Evolutionary conservation across 1,140 invertebrate species (phyloP), one percentile per base, ranked within the genome.

Genomic region (Whitmania pigra): DNA sequence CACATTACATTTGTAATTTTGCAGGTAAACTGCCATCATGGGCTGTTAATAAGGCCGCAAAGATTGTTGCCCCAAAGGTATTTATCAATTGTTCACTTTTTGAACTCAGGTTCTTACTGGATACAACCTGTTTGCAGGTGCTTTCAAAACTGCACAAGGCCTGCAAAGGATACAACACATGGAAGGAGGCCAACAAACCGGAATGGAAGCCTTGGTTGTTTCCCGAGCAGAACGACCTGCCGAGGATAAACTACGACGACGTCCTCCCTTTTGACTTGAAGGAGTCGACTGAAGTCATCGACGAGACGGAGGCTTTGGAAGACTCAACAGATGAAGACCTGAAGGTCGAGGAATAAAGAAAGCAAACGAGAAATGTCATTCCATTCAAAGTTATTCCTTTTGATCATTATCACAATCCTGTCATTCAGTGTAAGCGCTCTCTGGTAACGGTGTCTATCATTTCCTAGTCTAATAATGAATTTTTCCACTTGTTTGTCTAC

Each of bases 11-110:
- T n/a, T 63, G 9, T 17, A 22, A 71, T 63, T 68, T 68, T 75
- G 7, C 73, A 84, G 83, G 84, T 71, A 90, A 89, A 75, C 81
- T 94, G 73, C 92, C 91, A 18, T 87, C 88, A 15, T 94, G 92
- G 91, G 83, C 92, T 63, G 90, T 93, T 20, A 94, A 94, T 81
- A 90, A 89, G 84, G 86, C 90, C 66, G 92, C 91, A 36, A 88
- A 91, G 76, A 89, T 90, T 78, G 86, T 93, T 78, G 91, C 90
- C 7, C 91, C 91, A 22, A 89, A 89, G 81, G 85, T 84, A 78
- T 49, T 49, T 49, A 15, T 13, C 15, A 49, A 17, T 15, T 17
- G 43, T 49, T 49, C 43, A 49, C 9, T 11, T 17, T 49, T 49
- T 49, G 43, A 49, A 0, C 9, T 49, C 2, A 6, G 31, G 31